Evolutionary conservation across 1,140 invertebrate species (phyloP).

Genomic region (Bombus soroeensis): DNA sequence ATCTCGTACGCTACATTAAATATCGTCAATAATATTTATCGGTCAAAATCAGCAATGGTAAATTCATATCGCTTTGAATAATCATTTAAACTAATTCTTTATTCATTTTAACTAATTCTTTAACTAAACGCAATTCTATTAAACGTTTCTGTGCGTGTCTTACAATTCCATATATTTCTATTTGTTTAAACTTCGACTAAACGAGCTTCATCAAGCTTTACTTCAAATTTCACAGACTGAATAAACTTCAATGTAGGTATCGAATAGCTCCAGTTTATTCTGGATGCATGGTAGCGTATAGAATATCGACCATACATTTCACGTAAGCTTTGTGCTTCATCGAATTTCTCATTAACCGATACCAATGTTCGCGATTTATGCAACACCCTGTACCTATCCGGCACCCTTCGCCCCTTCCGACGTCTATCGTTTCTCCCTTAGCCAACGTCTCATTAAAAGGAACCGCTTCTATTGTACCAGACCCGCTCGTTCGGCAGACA

Average conservation of each 20-base stretch:
- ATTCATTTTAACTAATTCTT: too few species aligned
- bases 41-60: too few species aligned
- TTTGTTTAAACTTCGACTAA: background rate
- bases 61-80: too few species aligned
- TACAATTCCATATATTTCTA: background rate
- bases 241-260: background rate
- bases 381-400: conserved; percentile 23
- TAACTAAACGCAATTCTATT: too few species aligned
- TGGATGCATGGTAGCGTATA: background rate
- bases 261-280: background rate
- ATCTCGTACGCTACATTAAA: too few species aligned
- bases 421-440: conserved; percentile 62
- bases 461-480: conserved; percentile 70
- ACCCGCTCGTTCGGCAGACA: conserved; percentile 63
- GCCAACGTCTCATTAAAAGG: conserved; percentile 74
- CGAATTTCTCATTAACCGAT: conserved; percentile 25
- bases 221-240: background rate
- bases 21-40: too few species aligned
- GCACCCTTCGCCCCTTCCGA: conserved; percentile 27
- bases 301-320: background rate
- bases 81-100: too few species aligned
- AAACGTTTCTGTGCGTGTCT: background rate
- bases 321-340: background rate
- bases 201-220: background rate
- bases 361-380: conserved; percentile 12